phyloP scores from a whole-genome alignment of 2,888 invertebrate species.

The Ctena decussata region DNA sequence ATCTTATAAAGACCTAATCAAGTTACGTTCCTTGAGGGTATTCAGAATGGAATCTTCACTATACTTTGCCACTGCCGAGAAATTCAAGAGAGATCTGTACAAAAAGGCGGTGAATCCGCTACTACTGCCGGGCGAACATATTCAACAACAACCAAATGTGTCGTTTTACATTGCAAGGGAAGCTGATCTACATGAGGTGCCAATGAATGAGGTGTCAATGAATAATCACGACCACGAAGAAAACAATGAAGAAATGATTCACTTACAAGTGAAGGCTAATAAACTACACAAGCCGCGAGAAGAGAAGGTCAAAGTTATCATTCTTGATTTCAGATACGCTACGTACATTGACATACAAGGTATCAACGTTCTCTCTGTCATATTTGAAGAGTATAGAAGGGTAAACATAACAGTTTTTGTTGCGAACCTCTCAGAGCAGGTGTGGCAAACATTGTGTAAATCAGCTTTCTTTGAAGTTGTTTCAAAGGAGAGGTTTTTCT shows the following conservation, averaged over 20 bases:
- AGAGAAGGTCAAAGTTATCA: slow-evolving; percentile 50
- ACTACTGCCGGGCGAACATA: not conserved
- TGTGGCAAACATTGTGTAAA: slow-evolving; percentile 62
- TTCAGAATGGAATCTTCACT: slow-evolving; percentile 52
- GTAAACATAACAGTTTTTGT: slow-evolving; percentile 69
- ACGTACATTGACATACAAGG: slow-evolving; percentile 81
- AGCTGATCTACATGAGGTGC: too few species aligned
- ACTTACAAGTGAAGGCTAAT: not conserved
- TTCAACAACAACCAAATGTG: not conserved
- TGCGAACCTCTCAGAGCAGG: slow-evolving; percentile 60
- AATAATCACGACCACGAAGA: not conserved
- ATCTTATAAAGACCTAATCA: slow-evolving; percentile 72
- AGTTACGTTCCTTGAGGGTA: slow-evolving; percentile 61
- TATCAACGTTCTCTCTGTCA: slow-evolving; percentile 71
- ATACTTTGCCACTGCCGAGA: slow-evolving; percentile 61
- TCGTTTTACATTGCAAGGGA: not conserved
- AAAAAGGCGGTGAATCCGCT: slow-evolving; percentile 42
- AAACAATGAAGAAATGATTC: not conserved
- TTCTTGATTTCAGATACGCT: slow-evolving; percentile 78
- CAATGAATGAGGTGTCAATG: too few species aligned
- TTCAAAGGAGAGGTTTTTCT: slow-evolving; percentile 58
- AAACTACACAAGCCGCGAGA: not conserved
- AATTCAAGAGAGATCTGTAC: slow-evolving; percentile 42
- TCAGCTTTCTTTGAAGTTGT: slow-evolving; percentile 64
- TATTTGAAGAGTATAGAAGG: slow-evolving; percentile 53